phyloP scores from a whole-genome alignment of 1,140 invertebrate genomes.

The Drosophila truncata region DNA sequence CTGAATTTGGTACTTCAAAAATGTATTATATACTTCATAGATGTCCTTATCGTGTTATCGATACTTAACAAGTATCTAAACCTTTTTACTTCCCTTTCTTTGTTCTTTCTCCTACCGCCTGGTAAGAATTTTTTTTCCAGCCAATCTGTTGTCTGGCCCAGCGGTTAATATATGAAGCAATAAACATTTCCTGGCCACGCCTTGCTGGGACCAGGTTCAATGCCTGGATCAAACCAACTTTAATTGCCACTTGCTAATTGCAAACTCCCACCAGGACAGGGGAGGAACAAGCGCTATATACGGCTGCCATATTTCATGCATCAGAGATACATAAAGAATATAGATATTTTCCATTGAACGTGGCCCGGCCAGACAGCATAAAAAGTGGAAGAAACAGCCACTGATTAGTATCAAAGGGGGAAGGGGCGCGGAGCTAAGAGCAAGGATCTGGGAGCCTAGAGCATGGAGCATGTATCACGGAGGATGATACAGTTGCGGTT shows the following conservation, averaged over 20 bases:
- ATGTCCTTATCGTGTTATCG: not conserved
- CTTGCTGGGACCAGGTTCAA: conserved; percentile 36
- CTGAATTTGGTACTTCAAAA: too few relatives aligned
- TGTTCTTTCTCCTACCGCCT: not conserved
- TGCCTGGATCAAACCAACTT: conserved; percentile 60
- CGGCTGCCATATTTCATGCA: conserved; percentile 78
- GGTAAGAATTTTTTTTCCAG: not conserved
- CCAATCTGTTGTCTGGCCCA: conserved; percentile 1
- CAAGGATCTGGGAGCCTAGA: conserved; percentile 12
- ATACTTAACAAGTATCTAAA: not conserved
- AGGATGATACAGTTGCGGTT: conserved; percentile 55
- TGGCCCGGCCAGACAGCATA: conserved; percentile 52
- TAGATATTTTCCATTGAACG: conserved; percentile 54
- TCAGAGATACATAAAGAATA: conserved; percentile 51
- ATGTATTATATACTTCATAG: not conserved
- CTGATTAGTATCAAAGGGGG: conserved; percentile 78
- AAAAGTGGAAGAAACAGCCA: conserved; percentile 63
- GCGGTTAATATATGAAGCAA: conserved; percentile 51
- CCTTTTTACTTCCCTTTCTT: not conserved
- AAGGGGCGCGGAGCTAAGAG: conserved; percentile 12
- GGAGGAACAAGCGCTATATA: conserved; percentile 52
- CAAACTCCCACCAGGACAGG: conserved; percentile 47
- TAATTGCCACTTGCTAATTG: conserved; percentile 82
- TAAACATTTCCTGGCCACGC: conserved; percentile 28
- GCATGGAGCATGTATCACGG: conserved; percentile 11